These are phyloP conservation scores for Dendrocopos noguchii DNA, from an alignment of 2,113 vertebrate species.

Conservation along the genomic window DNA sequence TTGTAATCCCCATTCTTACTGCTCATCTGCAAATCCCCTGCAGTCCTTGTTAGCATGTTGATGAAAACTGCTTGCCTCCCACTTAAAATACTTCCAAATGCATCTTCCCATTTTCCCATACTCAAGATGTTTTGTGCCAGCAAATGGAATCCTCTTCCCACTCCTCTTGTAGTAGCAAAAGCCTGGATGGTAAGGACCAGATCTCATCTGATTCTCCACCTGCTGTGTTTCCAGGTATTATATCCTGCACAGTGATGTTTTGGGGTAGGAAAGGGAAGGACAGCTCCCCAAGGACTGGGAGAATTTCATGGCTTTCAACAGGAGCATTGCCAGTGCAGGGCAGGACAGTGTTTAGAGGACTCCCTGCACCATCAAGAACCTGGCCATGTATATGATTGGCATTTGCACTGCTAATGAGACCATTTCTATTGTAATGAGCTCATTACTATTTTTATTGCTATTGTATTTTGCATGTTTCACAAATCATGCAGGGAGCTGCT, in stretches of 20 bases:
- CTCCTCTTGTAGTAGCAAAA: neutral
- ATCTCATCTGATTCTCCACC: neutral
- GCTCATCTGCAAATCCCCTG: neutral
- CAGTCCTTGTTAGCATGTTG: neutral
- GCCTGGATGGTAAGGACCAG: neutral
- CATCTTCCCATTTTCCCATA: neutral
- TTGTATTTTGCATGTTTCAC: constrained; percentile 52
- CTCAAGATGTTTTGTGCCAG: neutral
- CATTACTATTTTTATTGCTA: constrained; percentile 56
- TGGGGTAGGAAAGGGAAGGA: neutral
- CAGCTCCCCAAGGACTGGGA: neutral
- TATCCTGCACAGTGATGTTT: neutral
- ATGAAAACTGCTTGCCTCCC: neutral
- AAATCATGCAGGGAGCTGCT: constrained; percentile 13
- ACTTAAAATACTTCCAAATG: neutral
- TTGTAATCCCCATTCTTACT: neutral
- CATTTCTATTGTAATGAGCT: constrained; percentile 41
- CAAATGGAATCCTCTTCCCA: neutral
- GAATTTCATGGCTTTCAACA: neutral
- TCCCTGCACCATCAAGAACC: neutral
- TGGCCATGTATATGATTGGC: constrained; percentile 6
- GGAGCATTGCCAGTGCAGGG: neutral
- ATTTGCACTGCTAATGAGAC: constrained; percentile 50
- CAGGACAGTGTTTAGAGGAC: neutral
- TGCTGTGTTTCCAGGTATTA: rapidly evolving